Base-by-base conservation (phyloP, 2,888 invertebrate species). In the Cinara cedri region DNA sequence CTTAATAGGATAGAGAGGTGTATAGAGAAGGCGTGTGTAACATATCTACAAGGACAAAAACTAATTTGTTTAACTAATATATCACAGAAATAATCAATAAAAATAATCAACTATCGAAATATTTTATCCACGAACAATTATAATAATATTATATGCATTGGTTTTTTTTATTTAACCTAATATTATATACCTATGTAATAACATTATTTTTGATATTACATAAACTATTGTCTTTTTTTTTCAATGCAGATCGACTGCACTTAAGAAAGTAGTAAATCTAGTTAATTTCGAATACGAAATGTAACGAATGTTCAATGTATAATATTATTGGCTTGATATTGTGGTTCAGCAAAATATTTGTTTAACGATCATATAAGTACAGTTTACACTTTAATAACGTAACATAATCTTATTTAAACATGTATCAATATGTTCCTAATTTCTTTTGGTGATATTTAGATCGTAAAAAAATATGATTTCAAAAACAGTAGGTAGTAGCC, bases 21-120 rank as follows among this genome's bases (percentile, higher is more conserved):
- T 76, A 55, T 54, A 72, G 16, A 72, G 57, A 49, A 66, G 65
- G 75, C 34, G 75, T 72, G 75, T 72, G 21, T 46, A 66, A 21
- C 3, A 63, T 34, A 34, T 65, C 2, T 44, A 66, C 75, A 76
- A 76, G 75, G 75, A 76, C 75, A 55, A 66, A 55, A 76, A 76
- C 55, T 66, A 66, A 66, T 55, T 63, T 65, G 44, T 55, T 65
- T 24, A 74, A 51, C 21, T 42, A 65, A 42, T 51, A 51, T 65
- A 75, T 55, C 44, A 44, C 21, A 44, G 55, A 55, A 66, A 74
- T 24, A 65, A 74, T 65, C 72, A 60, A 62, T 54, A 21, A 14
- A 24, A 62, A 26, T 60, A 72, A 26, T 60, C 0, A 60, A 10
- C 19, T 8, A 42, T 16, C 4, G 19, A 24, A 3, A 46, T 21